Percentiles rank a stretch among this genome's conserved stretches.
phyloP scores from a whole-genome alignment of 2,113 vertebrate genomes.

The Saimiri boliviensis region DNA sequence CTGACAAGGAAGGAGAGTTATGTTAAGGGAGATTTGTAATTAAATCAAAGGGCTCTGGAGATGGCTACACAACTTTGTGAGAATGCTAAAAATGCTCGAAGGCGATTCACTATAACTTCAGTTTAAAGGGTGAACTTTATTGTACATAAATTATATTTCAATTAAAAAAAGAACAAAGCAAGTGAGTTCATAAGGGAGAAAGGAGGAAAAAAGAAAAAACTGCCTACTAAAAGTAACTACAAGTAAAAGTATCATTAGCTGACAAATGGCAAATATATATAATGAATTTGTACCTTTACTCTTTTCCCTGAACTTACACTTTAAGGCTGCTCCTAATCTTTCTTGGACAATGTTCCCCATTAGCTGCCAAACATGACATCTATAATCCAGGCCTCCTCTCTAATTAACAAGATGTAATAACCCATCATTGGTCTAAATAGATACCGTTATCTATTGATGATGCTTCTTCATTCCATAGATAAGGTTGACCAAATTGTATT shows the following conservation, averaged over 20 bases:
- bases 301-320: not conserved
- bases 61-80: not conserved
- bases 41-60: not conserved
- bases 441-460: not conserved
- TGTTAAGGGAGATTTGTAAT: not conserved
- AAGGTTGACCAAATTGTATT: not conserved
- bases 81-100: not conserved
- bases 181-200: not conserved
- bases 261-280: not conserved
- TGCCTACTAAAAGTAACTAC: not conserved
- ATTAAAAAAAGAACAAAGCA: not conserved
- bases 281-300: not conserved
- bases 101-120: not conserved
- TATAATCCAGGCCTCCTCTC: not conserved
- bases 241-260: not conserved
- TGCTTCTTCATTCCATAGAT: not conserved
- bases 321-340: not conserved
- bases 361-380: not conserved
- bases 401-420: not conserved
- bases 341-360: not conserved
- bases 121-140: not conserved
- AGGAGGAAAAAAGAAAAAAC: not conserved
- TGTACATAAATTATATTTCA: not conserved
- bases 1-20: not conserved
- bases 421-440: not conserved